Conservation (phyloP, 2,797 vertebrate genomes). For the Periparus ater region DNA sequence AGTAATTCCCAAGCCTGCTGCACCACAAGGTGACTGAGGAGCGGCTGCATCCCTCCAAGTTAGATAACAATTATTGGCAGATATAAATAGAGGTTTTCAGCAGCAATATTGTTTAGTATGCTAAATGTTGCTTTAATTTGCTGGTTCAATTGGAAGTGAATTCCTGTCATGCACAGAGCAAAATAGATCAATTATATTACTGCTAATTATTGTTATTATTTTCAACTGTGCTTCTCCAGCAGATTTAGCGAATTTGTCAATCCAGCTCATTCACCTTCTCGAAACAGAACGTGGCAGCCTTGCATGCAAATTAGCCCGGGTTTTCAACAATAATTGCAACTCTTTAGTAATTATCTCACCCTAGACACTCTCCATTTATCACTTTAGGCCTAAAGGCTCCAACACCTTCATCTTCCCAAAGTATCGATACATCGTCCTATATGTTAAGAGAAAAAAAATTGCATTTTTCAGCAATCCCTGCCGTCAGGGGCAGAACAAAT, state of each 20-base stretch:
- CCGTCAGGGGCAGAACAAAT: not conserved
- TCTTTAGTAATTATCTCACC: slow-evolving; percentile 31
- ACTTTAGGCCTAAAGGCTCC: slow-evolving; percentile 25
- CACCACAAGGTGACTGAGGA: slow-evolving; percentile 12
- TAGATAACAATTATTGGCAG: slow-evolving; percentile 61
- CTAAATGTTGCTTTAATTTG: slow-evolving; percentile 59
- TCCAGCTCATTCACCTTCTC: slow-evolving; percentile 50
- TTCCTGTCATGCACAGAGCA: slow-evolving; percentile 59
- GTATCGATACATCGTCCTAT: not conserved
- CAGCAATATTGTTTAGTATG: slow-evolving; percentile 52
- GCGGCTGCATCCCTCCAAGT: not conserved
- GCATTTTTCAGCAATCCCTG: not conserved
- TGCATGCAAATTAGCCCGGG: slow-evolving; percentile 23
- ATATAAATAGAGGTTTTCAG: slow-evolving; percentile 63
- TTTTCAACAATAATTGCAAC: slow-evolving; percentile 37
- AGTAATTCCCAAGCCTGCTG: not conserved
- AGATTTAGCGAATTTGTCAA: slow-evolving; percentile 65
- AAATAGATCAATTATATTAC: slow-evolving; percentile 66
- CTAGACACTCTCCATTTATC: slow-evolving; percentile 16
- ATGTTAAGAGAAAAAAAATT: not conserved
- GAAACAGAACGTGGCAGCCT: not conserved
- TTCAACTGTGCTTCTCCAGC: slow-evolving; percentile 61
- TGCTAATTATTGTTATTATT: slow-evolving; percentile 71
- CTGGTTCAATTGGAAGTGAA: slow-evolving; percentile 50
- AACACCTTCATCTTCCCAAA: not conserved